Evolutionary conservation across 1,140 invertebrate species (phyloP).

Genomic region (Pinna nobilis): DNA sequence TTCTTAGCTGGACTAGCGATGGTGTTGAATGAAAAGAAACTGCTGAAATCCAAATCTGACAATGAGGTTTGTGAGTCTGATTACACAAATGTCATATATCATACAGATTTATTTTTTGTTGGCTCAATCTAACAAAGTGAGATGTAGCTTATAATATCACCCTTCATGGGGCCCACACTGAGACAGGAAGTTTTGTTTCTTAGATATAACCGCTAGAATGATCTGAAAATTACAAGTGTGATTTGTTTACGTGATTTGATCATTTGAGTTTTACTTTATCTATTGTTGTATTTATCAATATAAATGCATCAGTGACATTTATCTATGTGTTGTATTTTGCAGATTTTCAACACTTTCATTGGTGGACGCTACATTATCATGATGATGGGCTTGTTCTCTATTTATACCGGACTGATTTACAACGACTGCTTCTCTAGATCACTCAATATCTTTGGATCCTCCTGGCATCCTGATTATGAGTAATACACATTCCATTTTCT

Average conservation of each 20-base stretch:
- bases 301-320: no score
- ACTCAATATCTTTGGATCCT: slow-evolving; percentile 92
- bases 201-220: no score
- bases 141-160: no score
- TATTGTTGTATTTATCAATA: no score
- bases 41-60: slow-evolving; percentile 56
- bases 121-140: no score
- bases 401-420: slow-evolving; percentile 97
- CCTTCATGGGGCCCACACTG: no score
- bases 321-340: slow-evolving; percentile 52
- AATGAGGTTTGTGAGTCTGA: slow-evolving; percentile 72
- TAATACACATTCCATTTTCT: background rate
- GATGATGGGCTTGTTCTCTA: slow-evolving; percentile 96
- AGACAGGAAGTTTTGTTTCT: no score
- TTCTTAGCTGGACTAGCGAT: slow-evolving; percentile 79
- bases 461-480: slow-evolving; percentile 80
- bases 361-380: slow-evolving; percentile 97
- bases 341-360: slow-evolving; percentile 98
- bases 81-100: no score
- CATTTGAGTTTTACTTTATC: no score
- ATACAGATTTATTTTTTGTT: no score
- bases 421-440: slow-evolving; percentile 98
- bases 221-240: no score
- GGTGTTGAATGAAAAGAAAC: slow-evolving; percentile 77
- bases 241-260: no score